Base-by-base conservation (phyloP, 1,140 invertebrate species). In the Spodoptera litura region DNA sequence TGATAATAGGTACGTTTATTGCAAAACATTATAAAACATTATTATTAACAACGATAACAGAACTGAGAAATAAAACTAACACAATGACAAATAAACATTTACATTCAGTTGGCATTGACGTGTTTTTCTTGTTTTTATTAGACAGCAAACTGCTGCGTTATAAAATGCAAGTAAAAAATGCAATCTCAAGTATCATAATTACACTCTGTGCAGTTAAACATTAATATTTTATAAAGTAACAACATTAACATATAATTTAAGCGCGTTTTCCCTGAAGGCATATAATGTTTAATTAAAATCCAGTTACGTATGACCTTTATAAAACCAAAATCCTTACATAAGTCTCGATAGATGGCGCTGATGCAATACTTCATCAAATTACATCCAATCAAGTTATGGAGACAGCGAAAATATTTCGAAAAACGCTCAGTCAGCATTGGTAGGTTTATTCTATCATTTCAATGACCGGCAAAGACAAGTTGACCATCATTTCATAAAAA, bases 401-500 rank as follows among this genome's bases (percentile, higher is more conserved):
- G 35, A 27, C 20, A 64, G 25, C 10, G 3, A 73, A 55, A 61
- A 59, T n/a, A 53, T 35, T 59, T 25, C 25, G 13, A 55, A 31
- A 38, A 20, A 25, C n/a, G 35, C 55, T 56, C 13, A 13, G 13
- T 11, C 76, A 27, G 72, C 76, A 68, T 61, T 78, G 70, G 62
- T 77, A 44, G 35, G 70, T 78, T 31, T 79, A 81, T 82, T 79
- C 84, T 82, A 75, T 83, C 82, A 31, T 74, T 87, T 87, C 85
- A 83, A 86, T 68, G n/a, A 75, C 75, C 27, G 66, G 80, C 13
- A 83, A 81, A 81, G 80, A 79, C 80, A 84, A 83, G 78, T 79
- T 56, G 12, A 66, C 58, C 72, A 82, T 85, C 77, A 78, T 66
- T 78, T 83, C 58, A 77, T 81, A 79, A 81, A 84, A 81, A 83